phyloP scores from a whole-genome alignment of 2,797 vertebrate species.

The Eidolon dupreanum region DNA sequence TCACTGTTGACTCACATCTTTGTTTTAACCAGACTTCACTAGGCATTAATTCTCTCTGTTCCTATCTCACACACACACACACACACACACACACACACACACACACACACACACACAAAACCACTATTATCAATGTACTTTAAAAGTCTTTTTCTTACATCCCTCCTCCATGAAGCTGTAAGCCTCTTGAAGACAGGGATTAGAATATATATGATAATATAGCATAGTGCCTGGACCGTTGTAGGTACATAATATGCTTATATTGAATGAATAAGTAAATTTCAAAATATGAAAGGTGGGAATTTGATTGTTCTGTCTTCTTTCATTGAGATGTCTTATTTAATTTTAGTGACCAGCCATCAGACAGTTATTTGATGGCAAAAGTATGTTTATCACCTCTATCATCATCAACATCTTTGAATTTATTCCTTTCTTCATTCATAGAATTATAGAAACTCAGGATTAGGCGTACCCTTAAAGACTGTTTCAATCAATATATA shows the following conservation, averaged over 20 bases:
- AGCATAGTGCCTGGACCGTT: not conserved
- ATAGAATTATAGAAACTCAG: not conserved
- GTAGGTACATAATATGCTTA: not conserved
- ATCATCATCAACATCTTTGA: not conserved
- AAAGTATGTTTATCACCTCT: not conserved
- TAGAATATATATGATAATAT: not conserved
- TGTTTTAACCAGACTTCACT: not conserved
- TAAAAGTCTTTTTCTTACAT: not conserved
- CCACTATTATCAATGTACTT: not conserved
- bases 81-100: too few relatives aligned
- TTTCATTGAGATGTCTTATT: not conserved
- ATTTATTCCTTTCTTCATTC: not conserved
- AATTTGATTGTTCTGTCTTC: not conserved
- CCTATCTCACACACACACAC: too few relatives aligned
- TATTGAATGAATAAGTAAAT: not conserved
- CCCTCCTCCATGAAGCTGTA: not conserved
- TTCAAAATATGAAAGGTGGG: not conserved
- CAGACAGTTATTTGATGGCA: not conserved
- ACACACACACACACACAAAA: too few relatives aligned
- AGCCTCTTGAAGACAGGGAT: not conserved
- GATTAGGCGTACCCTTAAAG: not conserved
- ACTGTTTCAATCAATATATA: not conserved
- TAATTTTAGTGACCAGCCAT: not conserved
- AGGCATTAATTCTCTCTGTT: not conserved
- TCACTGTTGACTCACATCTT: not conserved